Percentiles rank a stretch among this genome's conserved stretches.
Conservation (phyloP, 1,140 invertebrate species). For the Orius laevigatus region DNA sequence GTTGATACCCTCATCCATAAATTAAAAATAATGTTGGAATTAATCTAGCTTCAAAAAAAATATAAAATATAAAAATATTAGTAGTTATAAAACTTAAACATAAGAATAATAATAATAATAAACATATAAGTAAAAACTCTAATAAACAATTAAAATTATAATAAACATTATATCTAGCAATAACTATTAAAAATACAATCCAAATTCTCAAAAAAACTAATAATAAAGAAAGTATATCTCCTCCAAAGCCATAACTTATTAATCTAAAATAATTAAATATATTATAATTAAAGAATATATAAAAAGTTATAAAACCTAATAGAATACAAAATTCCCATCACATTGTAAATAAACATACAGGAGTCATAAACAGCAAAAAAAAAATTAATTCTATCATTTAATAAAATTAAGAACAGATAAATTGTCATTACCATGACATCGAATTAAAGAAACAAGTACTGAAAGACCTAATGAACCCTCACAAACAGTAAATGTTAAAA, state of each 20-base stretch:
- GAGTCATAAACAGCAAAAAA: slow-evolving; percentile 31
- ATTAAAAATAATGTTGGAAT: slow-evolving; percentile 44
- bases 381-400: slow-evolving; percentile 36
- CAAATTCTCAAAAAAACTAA: slow-evolving; percentile 34
- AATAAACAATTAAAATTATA: slow-evolving; percentile 28
- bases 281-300: no score
- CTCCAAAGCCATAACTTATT: no score
- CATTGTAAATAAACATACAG: slow-evolving; percentile 26
- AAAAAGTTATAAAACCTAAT: no score
- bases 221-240: no score
- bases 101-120: slow-evolving; percentile 37
- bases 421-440: no score
- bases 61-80: slow-evolving; percentile 41
- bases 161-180: slow-evolving; percentile 31
- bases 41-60: slow-evolving; percentile 40
- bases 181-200: slow-evolving; percentile 34
- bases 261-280: no score
- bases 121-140: slow-evolving; percentile 34
- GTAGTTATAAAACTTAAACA: slow-evolving; percentile 34
- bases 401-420: no score
- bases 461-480: slow-evolving; percentile 36
- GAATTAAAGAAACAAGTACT: slow-evolving; percentile 38
- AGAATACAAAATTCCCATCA: slow-evolving; percentile 25
- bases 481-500: slow-evolving; percentile 39
- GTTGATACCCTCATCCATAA: slow-evolving; percentile 43